Base-by-base conservation (phyloP, 1,140 invertebrate genomes). In the Brachionus sp. region DNA sequence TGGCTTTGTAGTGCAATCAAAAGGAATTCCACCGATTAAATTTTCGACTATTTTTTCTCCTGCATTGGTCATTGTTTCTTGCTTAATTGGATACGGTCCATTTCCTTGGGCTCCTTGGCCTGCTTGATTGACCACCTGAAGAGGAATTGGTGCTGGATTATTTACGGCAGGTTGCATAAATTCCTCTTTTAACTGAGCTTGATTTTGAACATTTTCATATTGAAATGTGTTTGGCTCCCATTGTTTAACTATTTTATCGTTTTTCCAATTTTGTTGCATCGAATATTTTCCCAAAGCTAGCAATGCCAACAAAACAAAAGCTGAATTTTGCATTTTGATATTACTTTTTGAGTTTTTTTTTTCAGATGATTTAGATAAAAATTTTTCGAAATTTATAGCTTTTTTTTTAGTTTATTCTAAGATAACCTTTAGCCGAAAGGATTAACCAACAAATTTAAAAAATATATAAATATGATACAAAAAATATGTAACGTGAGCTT, bases 21-120 rank as follows among this genome's bases (percentile, higher is more conserved):
- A 83, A 33, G 62, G 80, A 46, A 83, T 68, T 13, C 75, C 75
- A 62, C 75, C 75, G 25, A 78, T 62, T 25, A 78, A 78, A 62
- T 50, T 78, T 37, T 78, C 75, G 9, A 78, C 35, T 50, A 78
- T 78, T 29, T 29, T 78, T 19, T 78, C 75, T 6, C 75, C 75
- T 33, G 75, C 50, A 19, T 78, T 78, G 42, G 75, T 78, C 16
- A 78, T 78, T 50, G 75, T 78, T 62, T 29, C 39, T 62, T 78
- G 75, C 35, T 78, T 42, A 1, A 78, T 78, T 2, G 75, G 39
- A 39, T 46, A 78, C 29, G 75, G 75, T 13, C 42, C 75, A 25
- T 29, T 39, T 35, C n/a, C 25, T 50, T 35, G 25, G 19, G 42
- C 75, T 10, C 6, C 25, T 50, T 44, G 75, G 12, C 5, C 39